Percentiles rank a stretch among this genome's conserved stretches.
These are phyloP conservation scores for Elgaria multicarinata DNA, from an alignment of 2,113 vertebrate genomes.

Conservation along the genomic window DNA sequence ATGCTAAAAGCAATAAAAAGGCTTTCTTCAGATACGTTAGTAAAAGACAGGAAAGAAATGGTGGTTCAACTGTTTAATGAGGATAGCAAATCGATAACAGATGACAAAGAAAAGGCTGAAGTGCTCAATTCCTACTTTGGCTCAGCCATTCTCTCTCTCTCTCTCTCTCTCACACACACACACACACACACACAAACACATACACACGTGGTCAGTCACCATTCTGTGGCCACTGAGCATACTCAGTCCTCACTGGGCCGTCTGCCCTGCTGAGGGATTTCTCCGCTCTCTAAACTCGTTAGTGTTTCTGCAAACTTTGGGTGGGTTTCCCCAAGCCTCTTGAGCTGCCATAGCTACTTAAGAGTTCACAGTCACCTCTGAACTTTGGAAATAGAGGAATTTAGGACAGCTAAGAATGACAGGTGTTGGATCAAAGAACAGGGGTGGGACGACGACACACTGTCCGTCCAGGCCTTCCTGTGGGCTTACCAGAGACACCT, in stretches of 20 bases:
- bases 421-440: background rate
- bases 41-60: too few species aligned
- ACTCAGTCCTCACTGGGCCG: background rate
- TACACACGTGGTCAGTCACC: too few species aligned
- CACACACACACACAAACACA: too few species aligned
- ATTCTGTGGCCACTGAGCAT: background rate
- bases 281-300: background rate
- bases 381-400: background rate
- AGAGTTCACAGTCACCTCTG: background rate
- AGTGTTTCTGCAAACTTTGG: background rate
- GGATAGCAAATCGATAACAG: too few species aligned
- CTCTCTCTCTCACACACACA: too few species aligned
- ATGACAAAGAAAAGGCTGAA: too few species aligned
- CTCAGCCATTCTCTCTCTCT: too few species aligned
- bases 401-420: background rate
- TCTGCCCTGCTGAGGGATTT: background rate
- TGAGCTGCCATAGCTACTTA: background rate
- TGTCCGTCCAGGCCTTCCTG: background rate
- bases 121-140: too few species aligned
- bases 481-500: background rate
- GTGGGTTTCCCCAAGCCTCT: background rate
- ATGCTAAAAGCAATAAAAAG: too few species aligned
- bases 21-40: too few species aligned
- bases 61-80: too few species aligned
- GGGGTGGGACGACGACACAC: background rate